Base-by-base conservation (phyloP, 2,888 invertebrate species). In the Papilio demoleus region DNA sequence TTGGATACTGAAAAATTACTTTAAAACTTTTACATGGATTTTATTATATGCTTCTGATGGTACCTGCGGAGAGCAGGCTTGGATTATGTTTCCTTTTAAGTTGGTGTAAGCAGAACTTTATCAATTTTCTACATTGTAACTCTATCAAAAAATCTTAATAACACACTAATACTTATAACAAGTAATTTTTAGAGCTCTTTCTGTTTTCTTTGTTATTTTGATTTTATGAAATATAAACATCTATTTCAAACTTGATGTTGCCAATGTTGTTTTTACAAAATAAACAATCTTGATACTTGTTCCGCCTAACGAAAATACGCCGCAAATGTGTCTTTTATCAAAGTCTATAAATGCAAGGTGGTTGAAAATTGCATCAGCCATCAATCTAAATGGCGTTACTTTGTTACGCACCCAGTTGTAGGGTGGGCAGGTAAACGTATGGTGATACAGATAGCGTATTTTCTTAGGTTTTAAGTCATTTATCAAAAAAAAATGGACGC, bases 291-390 rank as follows among this genome's bases (percentile, higher is more conserved):
- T 40, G 60, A 60, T 60, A 40, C 17, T 27, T 60, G 22, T 24
- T 31, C 31, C 45, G 79, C 77, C 81, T 86, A 84, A 85, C 79
- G 83, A 82, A 83, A 85, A 80, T 74, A 79, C 78, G 75, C 79
- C 79, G 73, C 80, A 79, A 78, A 80, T 81, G 86, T 83, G 53
- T 80, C 80, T 86, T 85, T 88, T 90, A 90, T 90, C 89, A 85
- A 84, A 75, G 76, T 74, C 86, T 79, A 89, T 91, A 91, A 90
- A 91, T 91, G 89, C 85, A 81, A 87, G 90, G 87, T 88, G 73
- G 82, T 84, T 81, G 80, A 88, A 89, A 92, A 92, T 92, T 91
- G 92, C 90, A 90, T 90, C 90, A 89, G 84, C 84, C 86, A 92
- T 90, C 90, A 90, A 90, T 91, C 90, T 89, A 86, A 89, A 86